Conservation (phyloP, 2,797 vertebrate genomes). For the Nannoperca obscura region DNA sequence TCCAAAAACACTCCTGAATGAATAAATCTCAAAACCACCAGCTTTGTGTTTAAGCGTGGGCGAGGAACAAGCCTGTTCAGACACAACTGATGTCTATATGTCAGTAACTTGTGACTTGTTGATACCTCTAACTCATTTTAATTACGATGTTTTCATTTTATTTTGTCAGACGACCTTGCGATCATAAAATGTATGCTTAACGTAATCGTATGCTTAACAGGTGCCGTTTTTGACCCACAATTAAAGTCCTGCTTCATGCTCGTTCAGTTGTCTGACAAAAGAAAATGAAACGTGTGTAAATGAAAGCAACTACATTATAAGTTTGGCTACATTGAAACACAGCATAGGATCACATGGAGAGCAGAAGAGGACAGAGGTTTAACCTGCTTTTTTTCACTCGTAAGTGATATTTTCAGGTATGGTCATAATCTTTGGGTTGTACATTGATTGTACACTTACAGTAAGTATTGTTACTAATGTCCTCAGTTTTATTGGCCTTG, state of each 20-base stretch:
- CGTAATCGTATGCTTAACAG: background rate
- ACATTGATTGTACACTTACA: background rate
- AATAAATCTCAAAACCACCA: background rate
- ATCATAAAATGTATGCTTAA: background rate
- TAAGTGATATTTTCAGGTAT: background rate
- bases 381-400: background rate
- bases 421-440: background rate
- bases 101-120: background rate
- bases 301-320: background rate
- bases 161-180: background rate
- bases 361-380: background rate
- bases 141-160: too few relatives aligned
- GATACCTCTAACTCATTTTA: background rate
- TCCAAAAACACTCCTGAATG: background rate
- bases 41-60: background rate
- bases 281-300: background rate
- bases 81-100: too few relatives aligned
- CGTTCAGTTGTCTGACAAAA: background rate
- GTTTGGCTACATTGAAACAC: background rate
- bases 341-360: background rate
- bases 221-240: background rate
- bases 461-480: background rate
- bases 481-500: slow-evolving; percentile 14
- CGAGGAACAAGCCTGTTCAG: background rate
- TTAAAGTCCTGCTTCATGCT: background rate